Conservation (phyloP, 2,113 vertebrate species). For the Eublepharis macularius region DNA sequence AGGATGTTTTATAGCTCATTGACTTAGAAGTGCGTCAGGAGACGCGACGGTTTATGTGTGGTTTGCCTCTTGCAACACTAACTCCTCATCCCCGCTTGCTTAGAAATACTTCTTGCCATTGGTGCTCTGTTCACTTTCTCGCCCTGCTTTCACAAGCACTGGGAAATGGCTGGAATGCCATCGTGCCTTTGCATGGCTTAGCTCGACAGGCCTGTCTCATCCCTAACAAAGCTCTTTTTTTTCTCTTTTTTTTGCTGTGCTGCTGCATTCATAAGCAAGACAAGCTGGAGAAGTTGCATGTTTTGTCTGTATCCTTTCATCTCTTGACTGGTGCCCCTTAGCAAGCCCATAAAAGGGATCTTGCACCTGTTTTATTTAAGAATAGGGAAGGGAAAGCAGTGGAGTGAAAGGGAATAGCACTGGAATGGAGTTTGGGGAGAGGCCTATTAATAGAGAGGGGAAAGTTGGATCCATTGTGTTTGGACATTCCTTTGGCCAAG, state of each 20-base stretch:
- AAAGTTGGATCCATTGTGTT: too few relatives aligned
- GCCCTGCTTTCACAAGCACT: background rate
- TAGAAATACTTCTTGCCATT: background rate
- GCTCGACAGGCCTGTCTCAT: background rate
- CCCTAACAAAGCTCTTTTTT: background rate
- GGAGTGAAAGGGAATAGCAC: background rate
- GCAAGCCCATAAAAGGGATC: too few relatives aligned
- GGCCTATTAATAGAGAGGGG: too few relatives aligned
- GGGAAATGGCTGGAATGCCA: background rate
- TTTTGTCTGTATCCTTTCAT: background rate
- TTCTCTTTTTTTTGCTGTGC: background rate
- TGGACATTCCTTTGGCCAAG: too few relatives aligned
- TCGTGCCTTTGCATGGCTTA: background rate
- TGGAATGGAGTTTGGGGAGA: background rate
- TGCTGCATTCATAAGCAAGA: background rate
- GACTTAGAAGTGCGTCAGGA: conserved; percentile 50
- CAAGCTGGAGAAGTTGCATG: background rate
- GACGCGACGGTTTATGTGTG: background rate
- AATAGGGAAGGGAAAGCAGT: too few relatives aligned
- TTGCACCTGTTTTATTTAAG: background rate
- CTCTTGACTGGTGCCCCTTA: background rate
- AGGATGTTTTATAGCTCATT: conserved; percentile 54
- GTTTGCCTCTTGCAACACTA: conserved; percentile 36
- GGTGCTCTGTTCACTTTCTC: background rate
- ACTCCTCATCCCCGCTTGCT: background rate